Percentiles rank a stretch among this genome's conserved stretches.
Evolutionary conservation across 2,113 vertebrate species (phyloP).

Genomic region (Rhegmatorhina hoffmannsi): DNA sequence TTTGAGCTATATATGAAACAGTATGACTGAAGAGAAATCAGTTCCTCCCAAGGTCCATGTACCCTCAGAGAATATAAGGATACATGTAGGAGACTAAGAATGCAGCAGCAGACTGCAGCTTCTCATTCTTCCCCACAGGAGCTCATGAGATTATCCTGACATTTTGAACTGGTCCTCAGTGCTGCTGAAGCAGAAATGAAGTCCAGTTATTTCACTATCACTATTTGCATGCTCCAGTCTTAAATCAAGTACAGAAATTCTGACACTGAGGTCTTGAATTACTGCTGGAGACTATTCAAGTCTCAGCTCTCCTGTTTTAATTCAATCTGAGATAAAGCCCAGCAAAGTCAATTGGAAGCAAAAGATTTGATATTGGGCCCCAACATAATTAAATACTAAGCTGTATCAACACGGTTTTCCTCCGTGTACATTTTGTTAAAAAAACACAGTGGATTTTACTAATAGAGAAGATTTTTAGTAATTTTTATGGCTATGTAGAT

Average conservation of each 20-base stretch:
- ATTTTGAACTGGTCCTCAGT: not conserved
- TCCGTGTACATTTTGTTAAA: not conserved
- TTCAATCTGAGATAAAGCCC: not conserved
- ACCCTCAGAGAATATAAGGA: not conserved
- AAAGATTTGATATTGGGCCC: not conserved
- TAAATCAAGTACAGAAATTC: not conserved
- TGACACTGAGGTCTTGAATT: not conserved
- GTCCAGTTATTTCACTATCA: not conserved
- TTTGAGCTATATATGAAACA: not conserved
- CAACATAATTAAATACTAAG: not conserved
- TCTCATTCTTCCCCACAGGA: not conserved
- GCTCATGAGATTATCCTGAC: not conserved
- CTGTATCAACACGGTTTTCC: not conserved
- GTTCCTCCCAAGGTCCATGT: not conserved
- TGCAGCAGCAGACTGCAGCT: not conserved
- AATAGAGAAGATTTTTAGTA: not conserved
- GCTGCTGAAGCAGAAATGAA: not conserved
- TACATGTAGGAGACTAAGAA: accelerated
- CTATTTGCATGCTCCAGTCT: not conserved
- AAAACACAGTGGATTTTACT: not conserved
- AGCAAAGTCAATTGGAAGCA: not conserved
- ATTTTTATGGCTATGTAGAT: not conserved
- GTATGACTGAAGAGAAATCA: not conserved
- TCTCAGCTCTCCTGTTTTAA: not conserved
- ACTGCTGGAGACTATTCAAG: not conserved